Evolutionary conservation across 1,140 invertebrate genomes (phyloP).

Genomic region (Gryon sp.): DNA sequence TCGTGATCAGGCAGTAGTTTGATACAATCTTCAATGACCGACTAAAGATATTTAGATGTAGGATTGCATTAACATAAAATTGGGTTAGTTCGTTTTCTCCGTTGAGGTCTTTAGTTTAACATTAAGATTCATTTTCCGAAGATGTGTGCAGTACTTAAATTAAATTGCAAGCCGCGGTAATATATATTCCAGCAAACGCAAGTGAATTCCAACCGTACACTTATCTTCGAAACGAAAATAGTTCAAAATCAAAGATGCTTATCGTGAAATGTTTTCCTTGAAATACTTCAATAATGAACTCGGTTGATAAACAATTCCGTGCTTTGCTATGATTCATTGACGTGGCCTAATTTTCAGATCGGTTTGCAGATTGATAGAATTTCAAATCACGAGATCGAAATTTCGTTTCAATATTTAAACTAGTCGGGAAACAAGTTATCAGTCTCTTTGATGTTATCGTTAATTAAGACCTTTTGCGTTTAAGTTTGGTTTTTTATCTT

Average conservation of each 20-base stretch:
- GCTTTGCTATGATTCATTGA: conserved; percentile 2
- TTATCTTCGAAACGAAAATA: background rate
- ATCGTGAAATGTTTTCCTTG: conserved; percentile 9
- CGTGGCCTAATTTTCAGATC: conserved; percentile 5
- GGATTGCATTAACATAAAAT: conserved; percentile 23
- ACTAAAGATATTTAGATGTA: conserved; percentile 16
- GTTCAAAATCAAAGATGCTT: conserved; percentile 4
- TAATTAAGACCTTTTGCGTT: conserved; percentile 3
- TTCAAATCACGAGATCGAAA: background rate
- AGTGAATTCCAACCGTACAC: no score
- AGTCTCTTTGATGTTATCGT: background rate
- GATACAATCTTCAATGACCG: conserved; percentile 27
- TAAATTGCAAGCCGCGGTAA: no score
- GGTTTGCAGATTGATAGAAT: background rate
- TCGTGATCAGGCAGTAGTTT: conserved; percentile 17
- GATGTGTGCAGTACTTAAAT: conserved; percentile 6
- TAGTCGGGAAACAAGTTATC: background rate
- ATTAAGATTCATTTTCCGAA: conserved; percentile 14
- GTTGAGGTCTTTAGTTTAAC: background rate
- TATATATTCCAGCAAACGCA: no score
- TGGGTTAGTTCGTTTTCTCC: conserved; percentile 11
- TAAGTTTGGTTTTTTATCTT: no score
- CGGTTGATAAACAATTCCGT: conserved; percentile 25
- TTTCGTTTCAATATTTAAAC: conserved; percentile 5
- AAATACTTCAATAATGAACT: conserved; percentile 5